Conservation (phyloP, 2,113 vertebrate genomes). For the Lucifuga dentata region DNA sequence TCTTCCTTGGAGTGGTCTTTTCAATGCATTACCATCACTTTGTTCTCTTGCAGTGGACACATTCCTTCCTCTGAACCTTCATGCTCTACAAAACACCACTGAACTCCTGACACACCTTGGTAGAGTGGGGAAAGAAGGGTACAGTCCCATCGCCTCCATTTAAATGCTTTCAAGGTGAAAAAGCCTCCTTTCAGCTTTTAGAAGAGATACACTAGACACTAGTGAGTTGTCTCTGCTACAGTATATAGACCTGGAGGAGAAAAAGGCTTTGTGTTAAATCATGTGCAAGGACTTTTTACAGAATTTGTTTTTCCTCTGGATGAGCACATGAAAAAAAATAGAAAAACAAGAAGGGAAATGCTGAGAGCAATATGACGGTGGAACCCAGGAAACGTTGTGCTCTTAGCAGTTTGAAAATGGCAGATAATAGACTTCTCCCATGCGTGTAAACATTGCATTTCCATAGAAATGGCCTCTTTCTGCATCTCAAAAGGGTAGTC, state of each 20-base stretch:
- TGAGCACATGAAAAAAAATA: slow-evolving; percentile 62
- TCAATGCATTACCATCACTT: slow-evolving; percentile 63
- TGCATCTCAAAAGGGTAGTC: slow-evolving; percentile 69
- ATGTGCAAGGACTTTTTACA: slow-evolving; percentile 73
- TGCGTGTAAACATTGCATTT: slow-evolving; percentile 83
- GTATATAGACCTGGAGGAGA: slow-evolving; percentile 40
- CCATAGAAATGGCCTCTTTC: slow-evolving; percentile 80
- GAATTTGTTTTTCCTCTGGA: slow-evolving; percentile 76
- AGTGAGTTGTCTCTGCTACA: slow-evolving; percentile 48
- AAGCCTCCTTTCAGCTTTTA: slow-evolving; percentile 58
- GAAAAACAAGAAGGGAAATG: slow-evolving; percentile 58
- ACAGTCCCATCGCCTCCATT: slow-evolving; percentile 63
- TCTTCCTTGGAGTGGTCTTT: slow-evolving; percentile 48
- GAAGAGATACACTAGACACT: slow-evolving; percentile 58
- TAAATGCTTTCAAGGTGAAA: slow-evolving; percentile 78
- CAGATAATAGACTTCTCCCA: slow-evolving; percentile 82
- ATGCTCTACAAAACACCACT: slow-evolving; percentile 65
- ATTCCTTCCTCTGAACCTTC: slow-evolving; percentile 45
- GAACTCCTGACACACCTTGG: slow-evolving; percentile 69
- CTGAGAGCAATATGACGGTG: slow-evolving; percentile 61
- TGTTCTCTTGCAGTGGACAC: slow-evolving; percentile 48
- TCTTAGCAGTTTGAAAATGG: slow-evolving; percentile 77
- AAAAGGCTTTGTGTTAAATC: slow-evolving; percentile 66
- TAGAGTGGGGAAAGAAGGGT: slow-evolving; percentile 51
- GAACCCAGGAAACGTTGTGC: slow-evolving; percentile 60